Percentiles rank a stretch among this genome's conserved stretches.
Conservation (phyloP, 1,140 invertebrate genomes). For the Tenebrio molitor region DNA sequence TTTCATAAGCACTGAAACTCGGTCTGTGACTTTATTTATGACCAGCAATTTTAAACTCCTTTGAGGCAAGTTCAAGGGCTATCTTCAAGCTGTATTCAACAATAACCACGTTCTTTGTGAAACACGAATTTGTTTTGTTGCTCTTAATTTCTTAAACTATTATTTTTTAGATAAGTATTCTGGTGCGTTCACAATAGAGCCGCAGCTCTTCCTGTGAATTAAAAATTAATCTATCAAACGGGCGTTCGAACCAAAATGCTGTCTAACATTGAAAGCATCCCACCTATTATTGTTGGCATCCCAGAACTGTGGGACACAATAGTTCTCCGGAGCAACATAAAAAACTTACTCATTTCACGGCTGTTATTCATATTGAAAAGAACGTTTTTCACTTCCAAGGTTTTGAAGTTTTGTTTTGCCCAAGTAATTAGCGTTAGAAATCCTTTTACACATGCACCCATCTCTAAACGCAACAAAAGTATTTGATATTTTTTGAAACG, state of each 20-base stretch:
- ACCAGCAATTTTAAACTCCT: no score
- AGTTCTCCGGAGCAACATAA: constrained; percentile 33
- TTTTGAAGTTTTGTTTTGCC: constrained; percentile 47
- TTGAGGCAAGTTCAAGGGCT: no score
- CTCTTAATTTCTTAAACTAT: background rate
- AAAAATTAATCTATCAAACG: constrained; percentile 43
- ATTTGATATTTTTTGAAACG: background rate
- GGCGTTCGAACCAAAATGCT: constrained; percentile 17
- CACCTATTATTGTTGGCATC: constrained; percentile 48
- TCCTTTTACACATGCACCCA: constrained; percentile 23
- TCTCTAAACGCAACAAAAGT: background rate
- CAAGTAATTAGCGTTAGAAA: constrained; percentile 35
- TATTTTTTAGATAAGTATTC: background rate
- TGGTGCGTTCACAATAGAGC: background rate
- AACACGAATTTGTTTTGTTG: background rate
- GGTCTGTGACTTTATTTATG: no score
- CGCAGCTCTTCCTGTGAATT: constrained; percentile 10
- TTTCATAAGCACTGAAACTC: no score
- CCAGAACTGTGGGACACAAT: constrained; percentile 44
- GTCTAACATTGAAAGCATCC: constrained; percentile 17
- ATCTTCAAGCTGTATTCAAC: no score
- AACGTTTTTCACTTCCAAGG: constrained; percentile 40
- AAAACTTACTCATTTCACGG: constrained; percentile 55
- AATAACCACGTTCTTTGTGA: background rate
- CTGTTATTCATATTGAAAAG: constrained; percentile 52